These are phyloP conservation scores for Spizella passerina DNA, from an alignment of 2,797 vertebrate species.

Conservation along the genomic window DNA sequence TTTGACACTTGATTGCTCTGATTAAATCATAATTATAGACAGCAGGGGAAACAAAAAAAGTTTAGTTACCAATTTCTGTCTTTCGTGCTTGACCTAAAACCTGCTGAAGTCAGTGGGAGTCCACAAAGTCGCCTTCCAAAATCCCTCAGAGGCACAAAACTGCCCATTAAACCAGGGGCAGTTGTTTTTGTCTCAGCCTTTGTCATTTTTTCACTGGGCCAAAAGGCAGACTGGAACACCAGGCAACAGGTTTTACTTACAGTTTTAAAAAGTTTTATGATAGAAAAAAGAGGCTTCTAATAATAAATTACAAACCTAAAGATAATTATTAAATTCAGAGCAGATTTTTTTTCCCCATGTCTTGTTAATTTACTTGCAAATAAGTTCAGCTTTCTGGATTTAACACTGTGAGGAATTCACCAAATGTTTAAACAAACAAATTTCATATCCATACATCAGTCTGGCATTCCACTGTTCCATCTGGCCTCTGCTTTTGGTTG, in stretches of 20 bases:
- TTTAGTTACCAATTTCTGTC: neutral
- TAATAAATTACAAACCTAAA: neutral
- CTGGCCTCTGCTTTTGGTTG: neutral
- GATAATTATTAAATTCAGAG: neutral
- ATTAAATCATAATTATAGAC: neutral
- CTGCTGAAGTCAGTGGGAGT: neutral
- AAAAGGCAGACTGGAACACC: neutral
- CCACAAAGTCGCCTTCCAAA: neutral
- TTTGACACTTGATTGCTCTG: neutral
- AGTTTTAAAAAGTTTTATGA: neutral
- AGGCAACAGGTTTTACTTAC: neutral
- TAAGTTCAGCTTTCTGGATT: neutral
- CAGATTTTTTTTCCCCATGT: neutral
- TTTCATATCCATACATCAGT: neutral
- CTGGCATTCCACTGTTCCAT: neutral
- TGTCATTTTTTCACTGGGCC: neutral
- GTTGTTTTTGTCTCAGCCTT: neutral
- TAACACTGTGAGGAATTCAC: neutral
- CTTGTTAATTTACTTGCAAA: neutral
- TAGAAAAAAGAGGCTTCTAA: neutral
- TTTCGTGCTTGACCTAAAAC: neutral
- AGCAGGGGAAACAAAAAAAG: neutral
- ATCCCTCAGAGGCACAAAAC: neutral
- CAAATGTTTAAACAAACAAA: neutral
- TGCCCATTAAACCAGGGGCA: neutral